Evolutionary conservation across 2,888 invertebrate species (phyloP).

Genomic region (Lacanobia wlatinum): DNA sequence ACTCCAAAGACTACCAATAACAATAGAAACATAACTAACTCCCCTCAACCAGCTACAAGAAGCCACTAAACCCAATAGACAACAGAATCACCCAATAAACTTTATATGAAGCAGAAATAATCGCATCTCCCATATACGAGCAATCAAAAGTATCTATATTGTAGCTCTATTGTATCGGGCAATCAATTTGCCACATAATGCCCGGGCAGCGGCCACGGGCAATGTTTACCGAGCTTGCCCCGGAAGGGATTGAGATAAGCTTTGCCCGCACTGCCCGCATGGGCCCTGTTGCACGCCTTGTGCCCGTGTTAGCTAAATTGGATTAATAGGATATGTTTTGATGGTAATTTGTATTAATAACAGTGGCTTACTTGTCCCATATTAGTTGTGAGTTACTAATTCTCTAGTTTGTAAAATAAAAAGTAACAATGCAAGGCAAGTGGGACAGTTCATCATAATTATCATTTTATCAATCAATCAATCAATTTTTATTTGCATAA

Average conservation of each 20-base stretch:
- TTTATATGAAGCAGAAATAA: conserved; percentile 45
- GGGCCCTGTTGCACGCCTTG: conserved; percentile 36
- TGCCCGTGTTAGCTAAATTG: conserved; percentile 32
- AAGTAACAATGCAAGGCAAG: too few species aligned
- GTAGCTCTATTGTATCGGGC: conserved; percentile 42
- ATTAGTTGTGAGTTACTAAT: too few species aligned
- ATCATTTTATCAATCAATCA: too few species aligned
- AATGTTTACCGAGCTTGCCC: conserved; percentile 53
- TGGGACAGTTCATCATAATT: too few species aligned
- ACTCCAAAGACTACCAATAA: not conserved
- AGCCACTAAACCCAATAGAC: conserved; percentile 21
- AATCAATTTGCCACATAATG: conserved; percentile 64
- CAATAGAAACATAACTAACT: not conserved
- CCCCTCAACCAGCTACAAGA: not conserved
- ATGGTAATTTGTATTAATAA: conserved; percentile 29
- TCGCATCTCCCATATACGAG: conserved; percentile 35
- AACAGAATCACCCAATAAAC: conserved; percentile 25
- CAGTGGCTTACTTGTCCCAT: not conserved
- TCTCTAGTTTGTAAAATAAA: too few species aligned
- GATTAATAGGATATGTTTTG: conserved; percentile 21
- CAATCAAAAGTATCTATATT: conserved; percentile 56
- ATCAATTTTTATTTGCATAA: too few species aligned
- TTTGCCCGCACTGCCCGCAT: conserved; percentile 16
- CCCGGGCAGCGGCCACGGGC: conserved; percentile 10
- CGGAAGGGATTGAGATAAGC: conserved; percentile 59